Evolutionary conservation across 2,797 vertebrate genomes (phyloP), one percentile per base, ranked within the genome.

Genomic region (Alca torda): DNA sequence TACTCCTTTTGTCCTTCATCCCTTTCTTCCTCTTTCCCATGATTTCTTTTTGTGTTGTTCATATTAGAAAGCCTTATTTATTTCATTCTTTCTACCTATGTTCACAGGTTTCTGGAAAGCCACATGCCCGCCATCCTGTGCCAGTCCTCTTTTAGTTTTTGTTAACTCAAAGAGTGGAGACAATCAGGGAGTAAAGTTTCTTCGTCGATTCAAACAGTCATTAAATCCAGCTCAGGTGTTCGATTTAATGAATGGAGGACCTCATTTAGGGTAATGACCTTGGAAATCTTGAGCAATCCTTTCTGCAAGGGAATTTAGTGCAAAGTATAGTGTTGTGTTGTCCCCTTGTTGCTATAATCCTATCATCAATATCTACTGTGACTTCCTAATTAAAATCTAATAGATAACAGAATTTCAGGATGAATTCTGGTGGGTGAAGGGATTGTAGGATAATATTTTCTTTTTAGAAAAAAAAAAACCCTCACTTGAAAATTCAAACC

Each of bases 91-190:
- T 96, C 96, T 96, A 87, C 96, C 91, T 93, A 86, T 95, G 79
- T 95, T 94, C 33, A 28, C 98, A 99, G 99, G 99, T 96, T 99
- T 99, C 98, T 99, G 99, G 99, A 99, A 99, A 98, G 99, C 99
- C 69, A 99, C 99, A 45, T 99, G 99, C 89, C 99, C 99, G 59
- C 99, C 99, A 23, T 99, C 99, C 46, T 99, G 99, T 97, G 99
- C 99, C 98, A 99, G 99, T 93, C 99, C 99, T 78, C 99, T 99
- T 50, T 98, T 99, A 97, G 99, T 99, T 96, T 99, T 99, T 84
- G 99, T 99, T 94, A 99, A 99, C 97, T 99, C 99, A 67, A 99
- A 99, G 98, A 99, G 99, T 70, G 99, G 99, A 74, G 99, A 99
- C 98, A 99, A 99, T 98, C 99, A 99, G 98, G 99, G 99, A 86